Base-by-base conservation (phyloP, 2,113 vertebrate genomes). In the Calypte anna region DNA sequence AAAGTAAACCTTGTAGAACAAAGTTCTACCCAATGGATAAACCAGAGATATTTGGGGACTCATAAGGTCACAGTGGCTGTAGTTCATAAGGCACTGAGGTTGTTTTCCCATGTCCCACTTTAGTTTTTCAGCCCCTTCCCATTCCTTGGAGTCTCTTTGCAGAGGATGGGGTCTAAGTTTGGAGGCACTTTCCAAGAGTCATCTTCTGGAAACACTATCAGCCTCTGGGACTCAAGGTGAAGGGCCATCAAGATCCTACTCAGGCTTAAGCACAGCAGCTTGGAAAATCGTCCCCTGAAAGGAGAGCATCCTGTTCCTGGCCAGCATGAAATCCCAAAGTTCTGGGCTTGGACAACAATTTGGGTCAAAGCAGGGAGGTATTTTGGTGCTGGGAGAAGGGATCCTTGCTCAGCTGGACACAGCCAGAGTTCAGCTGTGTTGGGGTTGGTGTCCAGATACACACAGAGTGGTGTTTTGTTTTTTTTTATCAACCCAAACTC, bases 271-370 rank as follows among this genome's bases (percentile, higher is more conserved):
- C 54, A 54, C 53, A 53, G 54, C 43, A n/a, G 2, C 27, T n/a
- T 4, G 1, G 54, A 7, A 22, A 57, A 14, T 40, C 16, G 2
- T 7, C 24, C 4, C 31, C 18, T 68, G 0, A 0, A 12, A 24
- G 67, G 14, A 78, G 28, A 21, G 17, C 30, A 55, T 12, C 13
- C 20, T 18, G 11, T 33, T 53, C 57, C 36, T 18, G 24, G 31
- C 19, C 63, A 48, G 14, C 40, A 43, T 2, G 27, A 63, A 10
- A 7, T 4, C 55, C 55, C 20, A 51, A 53, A 50, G 33, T 46
- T 30, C 31, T 23, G 8, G 27, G n/a, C 23, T 59, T 46, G 28
- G 22, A 19, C 31, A 30, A 40, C 7, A 44, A 30, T 33, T 59
- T 30, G n/a, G 10, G 24, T 40, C 48, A 13, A 81, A 82, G 19